These are phyloP conservation scores for Parapristionchus giblindavisi DNA, from an alignment of 2,888 invertebrate species.

Conservation along the genomic window DNA sequence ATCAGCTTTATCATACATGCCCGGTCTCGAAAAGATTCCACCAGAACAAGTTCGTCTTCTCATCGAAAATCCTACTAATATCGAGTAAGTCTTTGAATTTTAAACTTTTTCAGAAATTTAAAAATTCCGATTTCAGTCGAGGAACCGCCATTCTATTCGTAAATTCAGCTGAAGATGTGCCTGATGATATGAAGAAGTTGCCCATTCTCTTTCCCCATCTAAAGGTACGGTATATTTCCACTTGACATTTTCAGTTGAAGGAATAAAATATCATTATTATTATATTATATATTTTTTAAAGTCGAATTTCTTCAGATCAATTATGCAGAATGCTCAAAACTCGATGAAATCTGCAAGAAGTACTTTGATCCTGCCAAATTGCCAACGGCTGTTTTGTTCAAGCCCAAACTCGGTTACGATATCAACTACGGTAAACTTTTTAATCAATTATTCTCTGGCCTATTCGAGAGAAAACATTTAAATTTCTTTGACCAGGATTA, in stretches of 20 bases:
- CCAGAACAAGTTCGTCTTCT: slow-evolving; percentile 76
- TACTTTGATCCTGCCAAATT: slow-evolving; percentile 72
- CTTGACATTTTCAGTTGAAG: background rate
- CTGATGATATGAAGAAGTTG: slow-evolving; percentile 37
- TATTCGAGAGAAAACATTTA: too few relatives aligned
- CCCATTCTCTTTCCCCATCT: slow-evolving; percentile 5
- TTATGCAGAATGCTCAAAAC: slow-evolving; percentile 71
- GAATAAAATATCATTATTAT: background rate
- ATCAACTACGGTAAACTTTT: slow-evolving; percentile 80
- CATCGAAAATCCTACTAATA: too few relatives aligned
- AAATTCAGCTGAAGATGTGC: background rate
- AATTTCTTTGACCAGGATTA: too few relatives aligned
- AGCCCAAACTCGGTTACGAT: slow-evolving; percentile 81
- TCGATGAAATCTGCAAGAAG: slow-evolving; percentile 69
- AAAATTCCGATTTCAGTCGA: background rate
- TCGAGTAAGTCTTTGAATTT: too few relatives aligned
- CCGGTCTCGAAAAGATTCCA: slow-evolving; percentile 76
- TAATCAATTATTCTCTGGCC: too few relatives aligned
- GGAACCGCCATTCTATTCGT: slow-evolving; percentile 19
- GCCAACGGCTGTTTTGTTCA: slow-evolving; percentile 81
- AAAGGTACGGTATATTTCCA: background rate
- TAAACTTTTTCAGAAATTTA: too few relatives aligned
- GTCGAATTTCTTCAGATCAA: slow-evolving; percentile 43
- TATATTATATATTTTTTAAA: background rate
- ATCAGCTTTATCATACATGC: slow-evolving; percentile 76